Evolutionary conservation across 2,113 vertebrate genomes (phyloP).

Genomic region (Tetrao urogallus): DNA sequence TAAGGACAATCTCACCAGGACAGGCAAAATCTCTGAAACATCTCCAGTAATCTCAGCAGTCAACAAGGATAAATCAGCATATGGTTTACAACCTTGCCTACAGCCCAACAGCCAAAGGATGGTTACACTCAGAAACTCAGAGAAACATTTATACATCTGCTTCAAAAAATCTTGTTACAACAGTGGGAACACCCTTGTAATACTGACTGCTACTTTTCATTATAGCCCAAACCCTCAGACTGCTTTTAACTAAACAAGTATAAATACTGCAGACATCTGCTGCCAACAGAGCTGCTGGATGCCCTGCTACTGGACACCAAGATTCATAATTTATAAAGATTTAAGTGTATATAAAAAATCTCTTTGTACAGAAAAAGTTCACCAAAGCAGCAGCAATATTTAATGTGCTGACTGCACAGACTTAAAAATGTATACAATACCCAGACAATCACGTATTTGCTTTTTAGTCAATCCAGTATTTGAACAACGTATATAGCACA

Average conservation of each 20-base stretch:
- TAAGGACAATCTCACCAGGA: background rate
- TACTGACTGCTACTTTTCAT: background rate
- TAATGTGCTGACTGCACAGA: background rate
- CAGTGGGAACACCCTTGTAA: accelerated
- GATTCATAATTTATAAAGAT: background rate
- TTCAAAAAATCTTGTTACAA: background rate
- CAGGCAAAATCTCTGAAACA: background rate
- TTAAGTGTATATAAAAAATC: background rate
- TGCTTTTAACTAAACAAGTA: background rate
- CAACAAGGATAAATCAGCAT: background rate
- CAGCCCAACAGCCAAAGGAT: background rate
- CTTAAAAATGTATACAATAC: background rate
- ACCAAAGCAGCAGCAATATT: background rate
- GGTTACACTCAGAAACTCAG: background rate
- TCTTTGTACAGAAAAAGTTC: background rate
- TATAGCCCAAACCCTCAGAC: background rate
- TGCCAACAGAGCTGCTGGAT: background rate
- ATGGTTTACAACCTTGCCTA: background rate
- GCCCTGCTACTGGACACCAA: background rate
- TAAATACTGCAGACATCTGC: background rate
- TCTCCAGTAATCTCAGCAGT: background rate
- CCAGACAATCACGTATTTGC: background rate
- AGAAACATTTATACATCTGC: background rate
- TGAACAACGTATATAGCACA: background rate
- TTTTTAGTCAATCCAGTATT: background rate